Conservation (phyloP, 1,140 invertebrate genomes). For the Drosophila ficusphila region DNA sequence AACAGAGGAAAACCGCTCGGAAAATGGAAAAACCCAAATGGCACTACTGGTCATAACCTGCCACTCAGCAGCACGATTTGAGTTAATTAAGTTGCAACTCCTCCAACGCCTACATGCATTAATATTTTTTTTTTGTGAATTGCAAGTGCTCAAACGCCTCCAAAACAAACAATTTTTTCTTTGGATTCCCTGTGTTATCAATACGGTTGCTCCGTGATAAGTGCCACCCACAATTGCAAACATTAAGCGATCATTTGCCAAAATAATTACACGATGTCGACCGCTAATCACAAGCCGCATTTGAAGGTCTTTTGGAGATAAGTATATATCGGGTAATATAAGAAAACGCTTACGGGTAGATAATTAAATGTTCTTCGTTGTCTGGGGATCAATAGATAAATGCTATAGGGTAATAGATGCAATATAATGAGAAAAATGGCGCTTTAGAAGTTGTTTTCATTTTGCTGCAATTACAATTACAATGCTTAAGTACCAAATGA, state of each 20-base stretch:
- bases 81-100: conserved; percentile 45
- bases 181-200: conserved; percentile 29
- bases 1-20: not conserved
- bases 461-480: no score
- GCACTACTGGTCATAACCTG: conserved; percentile 9
- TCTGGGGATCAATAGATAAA: not conserved
- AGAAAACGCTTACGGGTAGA: not conserved
- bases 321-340: conserved; percentile 13
- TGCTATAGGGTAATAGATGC: no score
- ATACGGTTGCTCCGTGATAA: conserved; percentile 26
- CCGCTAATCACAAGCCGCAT: conserved; percentile 20
- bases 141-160: not conserved
- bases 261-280: conserved; percentile 77
- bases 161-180: conserved; percentile 3
- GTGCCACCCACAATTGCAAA: conserved; percentile 27
- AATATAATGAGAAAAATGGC: no score
- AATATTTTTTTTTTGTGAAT: conserved; percentile 11
- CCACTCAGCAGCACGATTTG: conserved; percentile 24
- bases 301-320: conserved; percentile 26
- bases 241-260: conserved; percentile 47
- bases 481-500: no score
- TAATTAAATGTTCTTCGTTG: conserved; percentile 14
- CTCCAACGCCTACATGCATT: conserved; percentile 7
- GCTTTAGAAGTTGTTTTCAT: no score
- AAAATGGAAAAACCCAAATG: conserved; percentile 23